Evolutionary conservation across 2,797 vertebrate species (phyloP), one percentile per base, ranked within the genome.

Genomic region (Microchirus variegatus): DNA sequence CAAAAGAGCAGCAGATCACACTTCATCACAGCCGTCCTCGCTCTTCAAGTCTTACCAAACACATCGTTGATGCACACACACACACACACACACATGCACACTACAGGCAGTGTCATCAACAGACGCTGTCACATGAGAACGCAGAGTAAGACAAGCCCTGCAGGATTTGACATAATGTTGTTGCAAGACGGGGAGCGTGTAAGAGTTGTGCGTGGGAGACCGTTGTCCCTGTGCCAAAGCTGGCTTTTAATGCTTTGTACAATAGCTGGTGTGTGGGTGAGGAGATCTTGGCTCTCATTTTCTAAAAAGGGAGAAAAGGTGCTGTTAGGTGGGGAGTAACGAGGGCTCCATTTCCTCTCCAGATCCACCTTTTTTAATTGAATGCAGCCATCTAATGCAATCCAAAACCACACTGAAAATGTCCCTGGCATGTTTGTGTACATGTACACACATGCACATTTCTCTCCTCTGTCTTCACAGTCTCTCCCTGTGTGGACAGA

Each of bases 341-440:
- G 53, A 69, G 50, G 18, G 73, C 47, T 80, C 59, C 62, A 73
- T 79, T 84, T 90, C 81, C 76, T 70, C 75, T 70, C 72, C 76
- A 58, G 37, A 84, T 55, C 54, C 71, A 38, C 50, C 17, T 82
- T 80, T 83, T 78, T 77, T 84, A 85, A 88, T 80, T 82, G 74
- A 87, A 89, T 80, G 77, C 83, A 83, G 87, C 68, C 77, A 75
- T 83, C 78, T 58, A 62, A 10, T 42, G 12, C 69, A 79, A 66
- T 55, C 59, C 4, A 41, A 65, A 65, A 59, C 80, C 75, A 66
- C 58, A 62, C 71, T 75, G 77, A 64, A 78, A 77, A 81, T 36
- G 46, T 80, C 73, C 45, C 40, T 5, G 14, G 76, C 73, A 57
- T 72, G 35, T 48, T 36, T 66, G 13, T 31, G 36, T 42, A 22